A percentile compares a stretch with the other conserved stretches of the same genome.
phyloP scores from a whole-genome alignment of 2,113 vertebrate species.

The Lasiurus borealis region DNA sequence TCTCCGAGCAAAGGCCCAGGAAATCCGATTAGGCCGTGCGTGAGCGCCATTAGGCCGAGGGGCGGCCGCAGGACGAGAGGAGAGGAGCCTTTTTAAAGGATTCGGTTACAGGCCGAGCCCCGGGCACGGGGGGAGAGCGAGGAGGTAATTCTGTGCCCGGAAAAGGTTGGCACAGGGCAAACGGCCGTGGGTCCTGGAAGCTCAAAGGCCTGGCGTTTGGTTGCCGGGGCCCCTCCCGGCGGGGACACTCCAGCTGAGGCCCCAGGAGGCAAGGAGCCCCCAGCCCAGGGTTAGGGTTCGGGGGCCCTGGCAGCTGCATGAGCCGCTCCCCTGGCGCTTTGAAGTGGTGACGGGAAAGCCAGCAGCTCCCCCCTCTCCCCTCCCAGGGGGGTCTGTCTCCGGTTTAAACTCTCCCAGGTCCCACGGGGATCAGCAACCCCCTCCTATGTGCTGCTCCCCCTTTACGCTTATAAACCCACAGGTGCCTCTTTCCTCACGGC shows the following conservation, averaged over 20 bases:
- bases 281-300: no score
- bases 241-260: not conserved
- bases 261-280: not conserved
- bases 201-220: conserved; percentile 9
- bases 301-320: not conserved
- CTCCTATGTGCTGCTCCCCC: not conserved
- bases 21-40: conserved; percentile 65
- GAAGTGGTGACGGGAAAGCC: conserved; percentile 63
- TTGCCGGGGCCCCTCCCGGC: conserved; percentile 43
- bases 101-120: conserved; percentile 57
- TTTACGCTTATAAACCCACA: not conserved
- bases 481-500: not conserved
- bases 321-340: not conserved
- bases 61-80: conserved; percentile 66
- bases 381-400: conserved; percentile 13
- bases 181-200: conserved; percentile 28
- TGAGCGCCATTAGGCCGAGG: conserved; percentile 60
- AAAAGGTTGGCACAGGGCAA: conserved; percentile 32
- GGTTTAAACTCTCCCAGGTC: conserved; percentile 60
- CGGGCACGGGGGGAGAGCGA: not conserved
- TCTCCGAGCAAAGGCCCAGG: conserved; percentile 72
- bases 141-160: conserved; percentile 29
- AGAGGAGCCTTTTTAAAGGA: conserved; percentile 76
- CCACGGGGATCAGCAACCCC: not conserved
- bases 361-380: not conserved